Evolutionary conservation across 1,140 invertebrate genomes (phyloP).

Genomic region (Anastrepha obliqua): DNA sequence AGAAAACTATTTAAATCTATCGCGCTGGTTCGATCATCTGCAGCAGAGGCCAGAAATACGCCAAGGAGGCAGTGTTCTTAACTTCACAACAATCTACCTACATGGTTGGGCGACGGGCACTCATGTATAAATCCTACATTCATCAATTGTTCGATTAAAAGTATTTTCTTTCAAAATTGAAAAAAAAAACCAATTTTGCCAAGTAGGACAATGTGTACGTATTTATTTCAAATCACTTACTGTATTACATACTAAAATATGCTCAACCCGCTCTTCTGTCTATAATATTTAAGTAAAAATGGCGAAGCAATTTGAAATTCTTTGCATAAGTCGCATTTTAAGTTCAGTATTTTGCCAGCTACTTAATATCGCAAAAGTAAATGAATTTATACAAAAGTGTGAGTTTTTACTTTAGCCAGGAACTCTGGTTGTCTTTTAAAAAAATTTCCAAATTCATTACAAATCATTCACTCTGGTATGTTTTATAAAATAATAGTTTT

Average conservation of each 20-base stretch:
- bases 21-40: constrained; percentile 81
- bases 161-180: neutral
- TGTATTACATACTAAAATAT: constrained; percentile 53
- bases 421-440: neutral
- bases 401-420: neutral
- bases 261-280: neutral
- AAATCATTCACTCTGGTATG: constrained; percentile 23
- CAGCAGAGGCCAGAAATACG: constrained; percentile 78
- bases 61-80: constrained; percentile 77
- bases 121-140: constrained; percentile 61
- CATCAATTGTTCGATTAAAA: neutral
- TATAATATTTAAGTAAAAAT: constrained; percentile 22
- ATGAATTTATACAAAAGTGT: constrained; percentile 18
- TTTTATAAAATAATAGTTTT: constrained; percentile 13
- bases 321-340: neutral
- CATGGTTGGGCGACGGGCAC: constrained; percentile 74
- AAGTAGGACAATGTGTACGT: constrained; percentile 47
- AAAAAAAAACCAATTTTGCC: neutral
- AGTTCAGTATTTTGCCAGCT: constrained; percentile 48
- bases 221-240: constrained; percentile 46
- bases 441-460: constrained; percentile 34
- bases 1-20: constrained; percentile 79
- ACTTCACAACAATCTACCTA: constrained; percentile 77
- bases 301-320: constrained; percentile 5
- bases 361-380: constrained; percentile 19